Conservation (phyloP, 2,888 invertebrate genomes). For the Hemithea aestivaria region DNA sequence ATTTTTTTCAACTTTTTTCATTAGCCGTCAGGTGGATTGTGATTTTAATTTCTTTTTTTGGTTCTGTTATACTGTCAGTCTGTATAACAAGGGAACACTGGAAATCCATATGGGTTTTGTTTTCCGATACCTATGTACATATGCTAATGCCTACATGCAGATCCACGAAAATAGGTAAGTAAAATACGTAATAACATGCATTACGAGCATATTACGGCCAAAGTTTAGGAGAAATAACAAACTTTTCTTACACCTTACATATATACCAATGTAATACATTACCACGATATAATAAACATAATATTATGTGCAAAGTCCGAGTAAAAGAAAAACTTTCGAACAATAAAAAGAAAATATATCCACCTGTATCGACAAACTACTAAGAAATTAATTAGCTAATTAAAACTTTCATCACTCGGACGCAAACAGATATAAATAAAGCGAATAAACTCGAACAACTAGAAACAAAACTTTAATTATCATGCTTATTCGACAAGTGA, state of each 20-base stretch:
- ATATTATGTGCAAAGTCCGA: too few relatives aligned
- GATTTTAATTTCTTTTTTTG: slow-evolving; percentile 42
- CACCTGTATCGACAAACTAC: too few relatives aligned
- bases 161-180: too few relatives aligned
- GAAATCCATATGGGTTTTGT: slow-evolving; percentile 5
- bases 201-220: too few relatives aligned
- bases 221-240: too few relatives aligned
- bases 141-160: not conserved
- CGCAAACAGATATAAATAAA: slow-evolving; percentile 14
- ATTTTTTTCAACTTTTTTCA: slow-evolving; percentile 68
- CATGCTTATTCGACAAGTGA: slow-evolving; percentile 78
- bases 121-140: not conserved
- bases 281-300: too few relatives aligned
- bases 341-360: too few relatives aligned
- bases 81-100: slow-evolving; percentile 10
- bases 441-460: slow-evolving; percentile 22
- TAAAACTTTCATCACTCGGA: slow-evolving; percentile 3
- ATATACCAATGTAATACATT: too few relatives aligned
- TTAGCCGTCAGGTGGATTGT: slow-evolving; percentile 56
- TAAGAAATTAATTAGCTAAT: too few relatives aligned
- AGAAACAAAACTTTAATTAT: slow-evolving; percentile 73
- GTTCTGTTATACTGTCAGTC: slow-evolving; percentile 28
- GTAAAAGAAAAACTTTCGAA: too few relatives aligned
- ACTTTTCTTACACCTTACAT: too few relatives aligned
- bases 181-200: too few relatives aligned